A percentile compares a stretch with the other conserved stretches of the same genome.
Evolutionary conservation across 2,797 vertebrate genomes (phyloP).

Genomic region (Diglossa cyanea): DNA sequence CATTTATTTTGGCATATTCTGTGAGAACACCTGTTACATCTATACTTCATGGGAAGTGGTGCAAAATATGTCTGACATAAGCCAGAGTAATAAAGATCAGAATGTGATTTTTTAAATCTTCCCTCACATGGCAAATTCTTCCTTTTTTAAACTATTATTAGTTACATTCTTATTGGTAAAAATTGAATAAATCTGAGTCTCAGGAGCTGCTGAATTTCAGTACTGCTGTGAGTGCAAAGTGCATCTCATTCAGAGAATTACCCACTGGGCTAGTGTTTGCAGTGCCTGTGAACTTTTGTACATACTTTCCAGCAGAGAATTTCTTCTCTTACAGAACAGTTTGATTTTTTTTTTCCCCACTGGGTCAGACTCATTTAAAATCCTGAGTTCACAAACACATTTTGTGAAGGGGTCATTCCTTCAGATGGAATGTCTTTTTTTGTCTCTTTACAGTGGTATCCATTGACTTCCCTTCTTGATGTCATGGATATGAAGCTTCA

Average conservation of each 20-base stretch:
- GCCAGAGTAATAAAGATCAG: background rate
- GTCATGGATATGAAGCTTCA: slow-evolving; percentile 21
- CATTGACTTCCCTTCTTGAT: slow-evolving; percentile 50
- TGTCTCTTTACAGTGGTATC: background rate
- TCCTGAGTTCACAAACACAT: slow-evolving; percentile 48
- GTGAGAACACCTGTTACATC: background rate
- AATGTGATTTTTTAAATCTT: background rate
- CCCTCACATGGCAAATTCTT: background rate
- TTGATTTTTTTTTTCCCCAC: slow-evolving; percentile 58
- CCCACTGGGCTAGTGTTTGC: slow-evolving; percentile 60
- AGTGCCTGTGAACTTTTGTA: slow-evolving; percentile 56
- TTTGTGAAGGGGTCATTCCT: slow-evolving; percentile 52
- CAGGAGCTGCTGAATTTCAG: slow-evolving; percentile 41
- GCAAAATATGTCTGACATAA: background rate
- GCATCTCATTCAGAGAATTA: slow-evolving; percentile 59
- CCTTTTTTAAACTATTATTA: slow-evolving; percentile 46
- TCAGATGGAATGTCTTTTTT: slow-evolving; percentile 32
- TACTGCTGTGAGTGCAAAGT: slow-evolving; percentile 65
- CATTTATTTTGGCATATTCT: background rate
- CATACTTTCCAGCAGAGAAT: slow-evolving; percentile 60
- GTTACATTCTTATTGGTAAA: slow-evolving; percentile 27
- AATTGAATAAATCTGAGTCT: slow-evolving; percentile 36
- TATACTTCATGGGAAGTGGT: background rate
- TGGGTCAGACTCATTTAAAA: slow-evolving; percentile 57
- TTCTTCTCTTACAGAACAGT: slow-evolving; percentile 52